phyloP scores from a whole-genome alignment of 2,113 vertebrate genomes.

The Psephotus haematonotus region DNA sequence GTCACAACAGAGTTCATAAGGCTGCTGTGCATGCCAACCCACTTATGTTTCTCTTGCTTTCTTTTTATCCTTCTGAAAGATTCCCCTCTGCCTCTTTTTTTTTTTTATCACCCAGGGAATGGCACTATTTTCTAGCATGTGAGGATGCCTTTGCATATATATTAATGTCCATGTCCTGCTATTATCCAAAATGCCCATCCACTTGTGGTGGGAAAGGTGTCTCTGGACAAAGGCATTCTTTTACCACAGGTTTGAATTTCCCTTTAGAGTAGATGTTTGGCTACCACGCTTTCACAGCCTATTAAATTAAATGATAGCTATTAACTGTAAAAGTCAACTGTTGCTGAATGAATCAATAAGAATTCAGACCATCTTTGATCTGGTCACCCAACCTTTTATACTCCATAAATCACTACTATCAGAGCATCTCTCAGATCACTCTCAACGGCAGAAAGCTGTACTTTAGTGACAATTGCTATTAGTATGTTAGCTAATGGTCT shows the following conservation, averaged over 20 bases:
- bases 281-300: background rate
- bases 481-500: background rate
- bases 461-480: background rate
- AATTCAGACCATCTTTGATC: background rate
- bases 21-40: background rate
- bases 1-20: background rate
- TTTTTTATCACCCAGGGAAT: background rate
- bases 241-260: background rate
- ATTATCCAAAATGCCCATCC: background rate
- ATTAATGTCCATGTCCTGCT: background rate
- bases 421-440: background rate
- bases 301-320: background rate
- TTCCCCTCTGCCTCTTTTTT: background rate
- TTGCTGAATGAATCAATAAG: background rate
- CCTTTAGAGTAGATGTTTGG: background rate
- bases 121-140: background rate
- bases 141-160: background rate
- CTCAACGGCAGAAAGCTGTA: background rate
- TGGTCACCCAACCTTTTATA: background rate
- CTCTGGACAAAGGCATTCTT: background rate
- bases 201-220: background rate
- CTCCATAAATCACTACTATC: background rate
- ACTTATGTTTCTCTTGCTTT: accelerated
- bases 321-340: background rate
- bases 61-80: background rate